These are phyloP conservation scores for Eupithecia exiguata DNA, from an alignment of 2,888 invertebrate genomes.

Conservation along the genomic window DNA sequence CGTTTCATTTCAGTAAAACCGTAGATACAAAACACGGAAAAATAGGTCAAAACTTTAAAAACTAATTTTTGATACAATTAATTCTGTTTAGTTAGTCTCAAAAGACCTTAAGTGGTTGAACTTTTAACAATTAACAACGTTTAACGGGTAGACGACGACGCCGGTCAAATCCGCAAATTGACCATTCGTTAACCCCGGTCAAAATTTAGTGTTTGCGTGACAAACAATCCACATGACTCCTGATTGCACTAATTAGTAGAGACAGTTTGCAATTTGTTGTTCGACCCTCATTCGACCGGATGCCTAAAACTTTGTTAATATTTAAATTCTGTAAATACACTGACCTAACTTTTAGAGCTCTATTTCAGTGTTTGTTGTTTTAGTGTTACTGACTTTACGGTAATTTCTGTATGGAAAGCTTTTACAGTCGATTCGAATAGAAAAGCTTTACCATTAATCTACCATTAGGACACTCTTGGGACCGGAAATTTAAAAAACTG, in stretches of 20 bases:
- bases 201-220: constrained; percentile 35
- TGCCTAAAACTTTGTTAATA: constrained; percentile 28
- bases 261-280: constrained; percentile 28
- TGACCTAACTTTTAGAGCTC: constrained; percentile 18
- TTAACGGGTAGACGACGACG: neutral
- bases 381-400: constrained; percentile 2
- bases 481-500: neutral
- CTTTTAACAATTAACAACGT: constrained; percentile 16
- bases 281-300: constrained; percentile 20
- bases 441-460: neutral
- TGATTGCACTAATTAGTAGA: constrained; percentile 39
- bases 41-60: too few relatives aligned
- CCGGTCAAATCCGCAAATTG: constrained; percentile 15
- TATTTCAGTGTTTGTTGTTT: constrained; percentile 5
- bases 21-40: too few relatives aligned
- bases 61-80: too few relatives aligned
- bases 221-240: constrained; percentile 30
- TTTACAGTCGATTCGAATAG: neutral
- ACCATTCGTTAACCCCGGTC: constrained; percentile 17
- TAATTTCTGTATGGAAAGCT: neutral
- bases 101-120: too few relatives aligned
- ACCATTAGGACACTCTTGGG: neutral
- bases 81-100: too few relatives aligned
- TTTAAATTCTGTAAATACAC: constrained; percentile 26
- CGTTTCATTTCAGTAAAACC: too few relatives aligned